These are phyloP conservation scores for Simalia tracyae DNA, from an alignment of 2,797 vertebrate species.

Conservation along the genomic window DNA sequence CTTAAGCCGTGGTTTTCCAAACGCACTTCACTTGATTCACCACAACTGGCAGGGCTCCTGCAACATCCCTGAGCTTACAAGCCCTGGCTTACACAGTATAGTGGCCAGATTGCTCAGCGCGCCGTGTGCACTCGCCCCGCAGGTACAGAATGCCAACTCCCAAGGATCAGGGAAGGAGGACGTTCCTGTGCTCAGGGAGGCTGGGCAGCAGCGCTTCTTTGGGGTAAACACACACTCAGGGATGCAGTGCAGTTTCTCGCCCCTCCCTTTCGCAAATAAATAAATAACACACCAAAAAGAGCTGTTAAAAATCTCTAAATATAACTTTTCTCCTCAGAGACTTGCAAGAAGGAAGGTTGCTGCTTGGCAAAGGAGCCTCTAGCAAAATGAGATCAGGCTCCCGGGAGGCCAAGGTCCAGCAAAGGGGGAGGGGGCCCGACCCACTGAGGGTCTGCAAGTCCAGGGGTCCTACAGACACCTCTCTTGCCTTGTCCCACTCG, in stretches of 20 bases:
- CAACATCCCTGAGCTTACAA: background rate
- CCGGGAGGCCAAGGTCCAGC: background rate
- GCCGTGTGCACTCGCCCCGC: background rate
- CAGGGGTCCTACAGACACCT: background rate
- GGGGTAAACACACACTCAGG: background rate
- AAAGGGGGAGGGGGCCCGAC: background rate
- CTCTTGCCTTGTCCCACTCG: background rate
- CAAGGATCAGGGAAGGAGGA: background rate
- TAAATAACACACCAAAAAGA: background rate
- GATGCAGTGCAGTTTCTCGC: background rate
- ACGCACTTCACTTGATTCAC: background rate
- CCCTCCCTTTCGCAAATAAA: background rate
- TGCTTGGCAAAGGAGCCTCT: background rate
- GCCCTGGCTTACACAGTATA: background rate
- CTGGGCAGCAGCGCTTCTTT: background rate
- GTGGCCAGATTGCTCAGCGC: background rate
- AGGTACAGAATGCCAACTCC: background rate
- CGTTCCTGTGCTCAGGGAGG: background rate
- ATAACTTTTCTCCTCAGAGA: slow-evolving; percentile 17
- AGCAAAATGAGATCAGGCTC: no score
- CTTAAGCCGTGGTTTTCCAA: background rate
- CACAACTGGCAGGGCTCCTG: background rate
- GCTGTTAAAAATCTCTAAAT: slow-evolving; percentile 25
- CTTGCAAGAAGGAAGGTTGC: background rate
- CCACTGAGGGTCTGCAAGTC: background rate